Evolutionary conservation across 2,113 vertebrate species (phyloP), one percentile per base, ranked within the genome.

Genomic region (Hippopotamus amphibius): DNA sequence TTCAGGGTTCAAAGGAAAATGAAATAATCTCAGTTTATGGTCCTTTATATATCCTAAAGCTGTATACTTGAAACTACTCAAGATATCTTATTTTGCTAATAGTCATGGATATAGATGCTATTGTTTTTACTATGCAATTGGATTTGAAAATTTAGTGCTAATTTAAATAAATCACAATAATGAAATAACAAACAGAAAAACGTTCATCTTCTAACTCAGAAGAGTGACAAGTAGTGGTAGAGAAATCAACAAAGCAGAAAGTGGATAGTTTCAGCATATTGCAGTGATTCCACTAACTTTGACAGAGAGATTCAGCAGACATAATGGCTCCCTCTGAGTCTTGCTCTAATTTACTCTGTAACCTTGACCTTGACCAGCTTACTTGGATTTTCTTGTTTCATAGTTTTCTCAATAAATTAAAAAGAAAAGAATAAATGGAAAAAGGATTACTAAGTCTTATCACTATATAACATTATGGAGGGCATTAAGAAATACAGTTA

Each of bases 371-470:
- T 97, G 91, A 69, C 30, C 66, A 95, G 53, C 77, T 85, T 95
- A 97, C 80, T 94, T 74, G 55, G 24, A 43, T 93, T 97, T 96
- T 95, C 74, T 96, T 95, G 41, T 95, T 96, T 93, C 91, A 96
- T 79, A 97, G 74, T 96, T 97, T 97, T 96, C 81, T 86, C 90
- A 96, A 83, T 90, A 96, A 97, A 96, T 97, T 95, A 93, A 95
- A 97, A 96, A 95, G 96, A 97, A 96, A 97, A 84, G 95, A 95
- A 97, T 94, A 97, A 97, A 88, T 97, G 94, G 94, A 69, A 95
- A 97, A 95, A 48, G 72, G 95, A 97, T 97, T 97, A 98, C n/a
- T 82, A 96, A 92, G 37, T 8, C 97, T 97, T 98, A 97, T 97
- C 96, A 92, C 69, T 95, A 69, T 94, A 41, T 63, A 94, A 81